Evolutionary conservation across 2,113 vertebrate genomes (phyloP).

Genomic region (Megaceryle maxima): DNA sequence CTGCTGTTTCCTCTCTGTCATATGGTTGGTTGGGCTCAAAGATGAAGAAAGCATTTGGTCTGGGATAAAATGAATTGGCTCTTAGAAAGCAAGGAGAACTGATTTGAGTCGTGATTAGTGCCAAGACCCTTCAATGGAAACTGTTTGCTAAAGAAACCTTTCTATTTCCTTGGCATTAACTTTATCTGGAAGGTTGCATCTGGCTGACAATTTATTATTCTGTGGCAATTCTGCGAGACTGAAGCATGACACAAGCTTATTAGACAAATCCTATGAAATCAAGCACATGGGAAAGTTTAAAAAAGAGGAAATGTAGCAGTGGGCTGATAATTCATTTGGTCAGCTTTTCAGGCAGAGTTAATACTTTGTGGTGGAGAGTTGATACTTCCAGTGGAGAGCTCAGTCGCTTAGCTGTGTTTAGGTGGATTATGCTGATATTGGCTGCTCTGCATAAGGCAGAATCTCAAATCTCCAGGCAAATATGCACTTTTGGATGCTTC

Average conservation of each 20-base stretch:
- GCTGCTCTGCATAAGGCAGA: neutral
- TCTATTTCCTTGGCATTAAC: neutral
- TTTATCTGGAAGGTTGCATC: neutral
- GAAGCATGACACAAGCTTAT: neutral
- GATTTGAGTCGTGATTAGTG: neutral
- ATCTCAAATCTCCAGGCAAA: neutral
- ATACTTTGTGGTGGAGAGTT: neutral
- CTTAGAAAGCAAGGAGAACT: neutral
- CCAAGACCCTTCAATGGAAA: neutral
- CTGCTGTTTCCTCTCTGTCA: neutral
- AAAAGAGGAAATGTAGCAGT: neutral
- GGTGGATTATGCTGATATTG: neutral
- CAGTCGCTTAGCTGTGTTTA: neutral
- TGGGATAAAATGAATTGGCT: neutral
- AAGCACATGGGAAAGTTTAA: neutral
- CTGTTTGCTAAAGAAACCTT: neutral
- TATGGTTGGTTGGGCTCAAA: neutral
- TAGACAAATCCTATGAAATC: neutral
- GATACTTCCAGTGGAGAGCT: neutral
- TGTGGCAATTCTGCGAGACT: neutral
- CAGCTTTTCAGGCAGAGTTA: neutral
- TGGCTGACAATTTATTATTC: neutral
- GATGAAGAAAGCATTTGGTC: neutral
- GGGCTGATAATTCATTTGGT: neutral
- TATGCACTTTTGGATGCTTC: neutral